These are phyloP conservation scores for Ecliptopera silaceata DNA, from an alignment of 2,888 invertebrate genomes.

Conservation along the genomic window DNA sequence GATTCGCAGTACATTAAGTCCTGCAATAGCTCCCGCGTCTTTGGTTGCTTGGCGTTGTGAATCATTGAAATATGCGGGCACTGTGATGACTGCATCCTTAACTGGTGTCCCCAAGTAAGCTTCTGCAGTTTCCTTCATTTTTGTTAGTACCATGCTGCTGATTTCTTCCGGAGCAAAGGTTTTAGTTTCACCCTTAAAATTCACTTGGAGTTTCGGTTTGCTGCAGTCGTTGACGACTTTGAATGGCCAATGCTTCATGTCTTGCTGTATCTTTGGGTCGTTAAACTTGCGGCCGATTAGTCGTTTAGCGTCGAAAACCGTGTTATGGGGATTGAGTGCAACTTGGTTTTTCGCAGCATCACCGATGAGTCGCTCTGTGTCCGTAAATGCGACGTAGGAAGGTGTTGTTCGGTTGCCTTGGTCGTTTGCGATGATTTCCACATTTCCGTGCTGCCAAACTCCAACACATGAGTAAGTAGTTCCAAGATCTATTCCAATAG, in stretches of 20 bases:
- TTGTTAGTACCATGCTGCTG: conserved; percentile 85
- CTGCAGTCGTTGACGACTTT: conserved; percentile 85
- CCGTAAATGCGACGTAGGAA: conserved; percentile 94
- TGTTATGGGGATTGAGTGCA: conserved; percentile 89
- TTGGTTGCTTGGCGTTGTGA: conserved; percentile 90
- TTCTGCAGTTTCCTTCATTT: conserved; percentile 86
- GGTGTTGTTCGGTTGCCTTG: conserved; percentile 95
- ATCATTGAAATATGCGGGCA: conserved; percentile 91
- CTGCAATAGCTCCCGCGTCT: conserved; percentile 90
- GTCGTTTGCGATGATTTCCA: conserved; percentile 94
- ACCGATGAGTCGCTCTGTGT: conserved; percentile 91
- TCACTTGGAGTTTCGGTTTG: conserved; percentile 87
- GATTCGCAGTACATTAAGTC: conserved; percentile 91
- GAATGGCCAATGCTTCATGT: conserved; percentile 94
- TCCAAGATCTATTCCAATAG: conserved; percentile 86
- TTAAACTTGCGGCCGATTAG: conserved; percentile 91
- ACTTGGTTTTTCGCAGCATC: conserved; percentile 95
- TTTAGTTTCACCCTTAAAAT: conserved; percentile 86
- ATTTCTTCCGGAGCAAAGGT: conserved; percentile 87
- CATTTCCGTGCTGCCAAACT: conserved; percentile 92
- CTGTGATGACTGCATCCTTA: conserved; percentile 90
- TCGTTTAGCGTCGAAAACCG: conserved; percentile 88
- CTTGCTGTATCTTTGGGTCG: conserved; percentile 89
- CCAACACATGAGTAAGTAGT: conserved; percentile 95
- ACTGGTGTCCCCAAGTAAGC: conserved; percentile 86